Base-by-base conservation (phyloP, 2,113 vertebrate species). In the Zeus faber region DNA sequence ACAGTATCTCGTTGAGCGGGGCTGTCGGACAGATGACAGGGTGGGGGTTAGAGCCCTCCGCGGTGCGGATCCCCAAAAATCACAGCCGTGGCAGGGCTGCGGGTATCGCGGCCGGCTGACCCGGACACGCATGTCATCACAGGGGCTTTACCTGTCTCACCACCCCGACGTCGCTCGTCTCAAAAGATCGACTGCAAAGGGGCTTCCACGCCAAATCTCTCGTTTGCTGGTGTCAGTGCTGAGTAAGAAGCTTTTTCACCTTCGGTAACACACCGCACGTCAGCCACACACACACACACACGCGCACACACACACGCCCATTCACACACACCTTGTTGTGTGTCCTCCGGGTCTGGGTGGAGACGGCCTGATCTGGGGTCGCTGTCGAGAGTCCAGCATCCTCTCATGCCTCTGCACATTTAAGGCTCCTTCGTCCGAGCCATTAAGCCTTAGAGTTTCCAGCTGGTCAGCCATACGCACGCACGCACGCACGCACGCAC, bases 161-260 rank as follows among this genome's bases (percentile, higher is more conserved):
- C n/a, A n/a, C n/a, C n/a, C n/a, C 13, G 60, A 39, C 63, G 51
- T 63, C 45, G 53, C 59, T 33, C 16, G 33, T 40, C 44, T 58
- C 43, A 58, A 45, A 53, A 29, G 17, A 66, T 49, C 31, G 21
- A 9, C 48, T 33, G 2, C 46, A 22, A 72, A 35, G 33, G 25
- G 56, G 55, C 25, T 70, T 55, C 52, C 20, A 37, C 37, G 11
- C 41, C 48, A 7, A 55, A 73, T 59, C 45, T 72, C 16, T 61
- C 11, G 72, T 72, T 55, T 46, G 67, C 62, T 65, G 46, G 33
- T 73, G 73, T 82, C 76, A 79, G 62, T 52, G 65, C 72, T 76
- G 76, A 72, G 49, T 67, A 64, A 77, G 74, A 56, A 22, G 45
- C 9, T 37, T 27, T 41, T n/a, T n/a, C n/a, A n/a, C n/a, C n/a